Conservation (phyloP, 2,888 invertebrate species). For the Cenopis cana region DNA sequence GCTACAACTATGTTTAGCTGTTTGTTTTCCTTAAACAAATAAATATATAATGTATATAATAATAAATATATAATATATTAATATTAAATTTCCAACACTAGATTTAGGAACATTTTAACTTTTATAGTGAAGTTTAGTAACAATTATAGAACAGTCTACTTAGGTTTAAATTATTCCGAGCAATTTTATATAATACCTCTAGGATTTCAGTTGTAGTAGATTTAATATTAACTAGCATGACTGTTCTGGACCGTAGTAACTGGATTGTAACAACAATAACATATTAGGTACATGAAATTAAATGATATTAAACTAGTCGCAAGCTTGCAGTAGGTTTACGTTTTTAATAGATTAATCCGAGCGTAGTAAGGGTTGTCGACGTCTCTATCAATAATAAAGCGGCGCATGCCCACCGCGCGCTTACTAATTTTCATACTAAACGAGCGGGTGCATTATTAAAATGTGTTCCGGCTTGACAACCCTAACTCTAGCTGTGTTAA, state of each 20-base stretch:
- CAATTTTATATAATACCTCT: no score
- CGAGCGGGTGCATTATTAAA: conserved; percentile 83
- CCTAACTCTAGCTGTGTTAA: conserved; percentile 54
- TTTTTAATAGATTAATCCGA: conserved; percentile 42
- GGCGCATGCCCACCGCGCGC: conserved; percentile 63
- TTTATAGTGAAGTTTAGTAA: neutral
- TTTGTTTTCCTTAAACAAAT: no score
- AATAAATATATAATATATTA: no score
- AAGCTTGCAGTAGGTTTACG: conserved; percentile 16
- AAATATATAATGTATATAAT: no score
- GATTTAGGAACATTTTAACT: no score
- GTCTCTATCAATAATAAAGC: conserved; percentile 72
- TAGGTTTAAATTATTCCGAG: no score
- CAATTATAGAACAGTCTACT: no score
- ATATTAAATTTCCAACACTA: no score
- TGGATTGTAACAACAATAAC: neutral
- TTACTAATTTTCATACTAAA: conserved; percentile 84
- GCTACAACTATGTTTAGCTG: no score
- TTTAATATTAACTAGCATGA: neutral
- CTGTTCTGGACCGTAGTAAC: neutral
- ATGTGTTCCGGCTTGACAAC: conserved; percentile 75
- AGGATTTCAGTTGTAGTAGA: no score
- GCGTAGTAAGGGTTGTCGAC: conserved; percentile 30
- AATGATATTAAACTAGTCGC: neutral
- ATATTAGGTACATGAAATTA: conserved; percentile 1